Conservation (phyloP, 2,888 invertebrate genomes). For the Stenolophus ochropezus region DNA sequence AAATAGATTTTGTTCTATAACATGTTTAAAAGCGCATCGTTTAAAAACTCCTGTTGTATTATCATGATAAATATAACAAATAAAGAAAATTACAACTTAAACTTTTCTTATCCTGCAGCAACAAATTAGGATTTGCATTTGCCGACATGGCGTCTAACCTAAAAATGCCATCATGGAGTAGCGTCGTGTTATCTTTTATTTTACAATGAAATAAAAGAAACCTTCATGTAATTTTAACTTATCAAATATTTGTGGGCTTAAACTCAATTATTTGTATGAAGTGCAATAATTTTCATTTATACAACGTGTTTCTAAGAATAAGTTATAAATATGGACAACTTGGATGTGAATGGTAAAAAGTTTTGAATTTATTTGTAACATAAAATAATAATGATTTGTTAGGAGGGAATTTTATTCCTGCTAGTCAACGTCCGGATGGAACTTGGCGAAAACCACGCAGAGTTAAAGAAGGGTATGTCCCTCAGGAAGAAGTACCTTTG, state of each 20-base stretch:
- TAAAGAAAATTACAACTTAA: too few relatives aligned
- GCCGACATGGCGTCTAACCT: slow-evolving; percentile 50
- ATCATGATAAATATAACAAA: slow-evolving; percentile 64
- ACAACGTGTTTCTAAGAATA: slow-evolving; percentile 11
- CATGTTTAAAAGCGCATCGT: slow-evolving; percentile 80
- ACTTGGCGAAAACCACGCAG: slow-evolving; percentile 97
- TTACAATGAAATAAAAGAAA: slow-evolving; percentile 54
- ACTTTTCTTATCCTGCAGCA: too few relatives aligned
- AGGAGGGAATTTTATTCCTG: slow-evolving; percentile 90
- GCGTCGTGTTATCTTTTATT: slow-evolving; percentile 48
- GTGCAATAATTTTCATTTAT: slow-evolving; percentile 44
- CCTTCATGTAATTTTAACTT: slow-evolving; percentile 31
- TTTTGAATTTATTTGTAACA: neutral
- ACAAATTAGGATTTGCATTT: neutral
- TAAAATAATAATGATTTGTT: slow-evolving; percentile 56
- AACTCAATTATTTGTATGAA: slow-evolving; percentile 30
- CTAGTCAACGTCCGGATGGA: slow-evolving; percentile 97
- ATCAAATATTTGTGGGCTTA: neutral
- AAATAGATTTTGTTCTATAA: slow-evolving; percentile 80
- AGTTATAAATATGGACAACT: slow-evolving; percentile 45
- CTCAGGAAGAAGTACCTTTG: slow-evolving; percentile 97
- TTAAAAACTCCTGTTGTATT: slow-evolving; percentile 69
- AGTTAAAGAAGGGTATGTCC: slow-evolving; percentile 97
- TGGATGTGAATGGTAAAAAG: slow-evolving; percentile 41
- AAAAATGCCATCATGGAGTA: slow-evolving; percentile 41